A percentile compares a stretch with the other conserved stretches of the same genome.
phyloP scores from a whole-genome alignment of 2,797 vertebrate genomes.

The Sarcophilus harrisii region DNA sequence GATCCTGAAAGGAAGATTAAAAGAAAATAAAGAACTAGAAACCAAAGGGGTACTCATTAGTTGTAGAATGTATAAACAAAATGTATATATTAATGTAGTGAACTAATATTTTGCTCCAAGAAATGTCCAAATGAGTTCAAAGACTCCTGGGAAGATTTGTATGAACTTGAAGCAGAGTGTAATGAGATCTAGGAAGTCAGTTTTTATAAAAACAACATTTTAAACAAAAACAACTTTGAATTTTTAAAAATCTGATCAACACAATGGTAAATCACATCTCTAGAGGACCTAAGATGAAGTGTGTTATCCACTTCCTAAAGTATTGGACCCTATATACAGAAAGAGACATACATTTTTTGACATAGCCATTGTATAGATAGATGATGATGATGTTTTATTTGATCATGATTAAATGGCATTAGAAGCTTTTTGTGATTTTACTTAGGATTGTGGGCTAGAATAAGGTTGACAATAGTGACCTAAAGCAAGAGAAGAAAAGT shows the following conservation, averaged over 20 bases:
- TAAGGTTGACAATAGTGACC: background rate
- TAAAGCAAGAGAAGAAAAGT: background rate
- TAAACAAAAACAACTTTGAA: background rate
- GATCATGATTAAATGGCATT: background rate
- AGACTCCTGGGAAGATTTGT: background rate
- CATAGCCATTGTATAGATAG: background rate
- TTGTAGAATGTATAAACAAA: background rate
- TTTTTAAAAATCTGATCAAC: background rate
- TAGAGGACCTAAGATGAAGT: background rate
- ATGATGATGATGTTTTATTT: background rate
- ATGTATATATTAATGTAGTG: background rate
- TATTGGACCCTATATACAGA: background rate
- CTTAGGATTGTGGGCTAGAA: background rate
- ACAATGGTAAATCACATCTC: background rate
- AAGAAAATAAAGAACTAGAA: background rate
- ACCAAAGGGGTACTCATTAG: background rate
- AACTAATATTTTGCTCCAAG: background rate
- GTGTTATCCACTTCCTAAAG: background rate
- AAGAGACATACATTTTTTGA: background rate
- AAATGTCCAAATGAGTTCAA: background rate
- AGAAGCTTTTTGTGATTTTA: background rate
- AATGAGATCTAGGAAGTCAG: background rate
- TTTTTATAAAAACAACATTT: background rate
- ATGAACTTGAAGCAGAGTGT: background rate
- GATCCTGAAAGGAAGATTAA: background rate